Evolutionary conservation across 2,888 invertebrate species (phyloP).

Genomic region (Antheraea yamamai): DNA sequence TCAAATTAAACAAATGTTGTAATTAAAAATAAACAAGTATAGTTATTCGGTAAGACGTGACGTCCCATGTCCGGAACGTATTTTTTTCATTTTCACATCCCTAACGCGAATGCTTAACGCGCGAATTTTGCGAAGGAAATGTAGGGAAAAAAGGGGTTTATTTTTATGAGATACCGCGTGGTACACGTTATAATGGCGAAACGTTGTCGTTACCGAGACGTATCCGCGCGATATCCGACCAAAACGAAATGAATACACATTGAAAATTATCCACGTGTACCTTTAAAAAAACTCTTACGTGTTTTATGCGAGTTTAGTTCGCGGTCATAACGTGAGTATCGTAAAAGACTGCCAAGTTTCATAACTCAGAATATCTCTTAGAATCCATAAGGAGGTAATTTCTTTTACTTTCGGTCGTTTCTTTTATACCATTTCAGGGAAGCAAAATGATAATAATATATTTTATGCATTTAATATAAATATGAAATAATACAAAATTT

Average conservation of each 20-base stretch:
- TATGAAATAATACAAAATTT: no score
- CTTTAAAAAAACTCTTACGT: constrained; percentile 6
- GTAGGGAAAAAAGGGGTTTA: constrained; percentile 34
- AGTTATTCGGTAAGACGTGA: neutral
- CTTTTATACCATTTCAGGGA: neutral
- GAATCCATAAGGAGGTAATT: neutral
- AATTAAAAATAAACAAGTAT: no score
- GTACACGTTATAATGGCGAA: constrained; percentile 43
- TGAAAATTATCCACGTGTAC: constrained; percentile 25
- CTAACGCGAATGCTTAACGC: constrained; percentile 25
- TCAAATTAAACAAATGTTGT: no score
- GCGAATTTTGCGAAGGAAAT: constrained; percentile 28
- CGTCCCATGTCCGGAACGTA: constrained; percentile 12
- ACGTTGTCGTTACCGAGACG: constrained; percentile 48
- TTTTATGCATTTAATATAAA: neutral
- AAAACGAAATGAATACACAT: constrained; percentile 45
- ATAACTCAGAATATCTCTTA: neutral
- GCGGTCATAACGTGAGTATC: neutral
- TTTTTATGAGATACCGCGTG: constrained; percentile 37
- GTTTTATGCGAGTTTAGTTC: neutral
- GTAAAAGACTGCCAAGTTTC: neutral
- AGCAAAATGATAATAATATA: neutral
- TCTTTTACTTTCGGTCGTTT: neutral
- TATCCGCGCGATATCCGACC: constrained; percentile 43
- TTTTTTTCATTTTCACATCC: constrained; percentile 9